Percentiles rank a stretch among this genome's conserved stretches.
Conservation (phyloP, 2,113 vertebrate genomes). For the Engystomops pustulosus region DNA sequence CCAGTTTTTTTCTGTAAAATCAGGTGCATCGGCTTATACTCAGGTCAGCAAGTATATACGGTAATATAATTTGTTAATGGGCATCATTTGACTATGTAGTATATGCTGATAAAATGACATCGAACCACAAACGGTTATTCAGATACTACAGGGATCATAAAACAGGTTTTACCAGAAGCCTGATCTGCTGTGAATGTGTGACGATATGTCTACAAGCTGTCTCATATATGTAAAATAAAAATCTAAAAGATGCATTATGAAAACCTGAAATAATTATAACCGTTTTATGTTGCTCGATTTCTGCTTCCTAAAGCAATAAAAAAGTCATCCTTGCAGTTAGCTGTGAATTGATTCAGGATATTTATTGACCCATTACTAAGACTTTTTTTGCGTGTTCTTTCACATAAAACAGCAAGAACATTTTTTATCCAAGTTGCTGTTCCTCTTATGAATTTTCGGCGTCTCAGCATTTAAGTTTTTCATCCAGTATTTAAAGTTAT, state of each 20-base stretch:
- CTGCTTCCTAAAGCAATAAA: conserved; percentile 68
- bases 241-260: conserved; percentile 15
- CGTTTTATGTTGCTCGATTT: conserved; percentile 61
- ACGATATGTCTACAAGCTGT: not conserved
- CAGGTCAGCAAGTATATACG: too few species aligned
- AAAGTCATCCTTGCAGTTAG: conserved; percentile 69
- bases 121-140: not conserved
- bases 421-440: conserved; percentile 27
- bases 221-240: conserved; percentile 34
- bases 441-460: not conserved
- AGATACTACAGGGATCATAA: not conserved
- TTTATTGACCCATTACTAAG: conserved; percentile 63
- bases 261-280: conserved; percentile 47
- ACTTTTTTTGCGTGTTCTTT: conserved; percentile 63
- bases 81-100: too few species aligned
- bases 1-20: too few species aligned
- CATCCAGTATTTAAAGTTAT: conserved; percentile 22
- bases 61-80: too few species aligned
- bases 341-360: conserved; percentile 61
- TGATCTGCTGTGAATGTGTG: not conserved
- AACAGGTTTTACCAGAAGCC: not conserved
- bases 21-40: too few species aligned
- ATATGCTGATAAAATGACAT: too few species aligned
- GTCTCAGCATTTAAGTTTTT: conserved; percentile 47
- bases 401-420: conserved; percentile 63